Evolutionary conservation across 2,888 invertebrate species (phyloP).

Genomic region (Rhodophaea formosa): DNA sequence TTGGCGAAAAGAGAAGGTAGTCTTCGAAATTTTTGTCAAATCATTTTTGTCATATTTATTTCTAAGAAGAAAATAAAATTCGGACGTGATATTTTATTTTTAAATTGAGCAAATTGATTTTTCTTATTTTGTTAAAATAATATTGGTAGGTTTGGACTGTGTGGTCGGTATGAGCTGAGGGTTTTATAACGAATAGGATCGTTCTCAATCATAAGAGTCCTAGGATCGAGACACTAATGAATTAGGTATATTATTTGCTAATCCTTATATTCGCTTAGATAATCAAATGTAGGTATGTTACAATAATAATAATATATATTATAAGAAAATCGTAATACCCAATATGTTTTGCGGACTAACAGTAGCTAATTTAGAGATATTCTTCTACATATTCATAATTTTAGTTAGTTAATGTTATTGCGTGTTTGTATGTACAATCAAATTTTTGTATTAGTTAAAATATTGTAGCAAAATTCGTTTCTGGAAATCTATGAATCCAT

Average conservation of each 20-base stretch:
- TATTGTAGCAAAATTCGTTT: constrained; percentile 68
- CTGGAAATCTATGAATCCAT: constrained; percentile 32
- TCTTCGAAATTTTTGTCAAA: constrained; percentile 21
- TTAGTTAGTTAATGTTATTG: constrained; percentile 48
- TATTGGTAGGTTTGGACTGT: constrained; percentile 27
- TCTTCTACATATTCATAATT: constrained; percentile 51
- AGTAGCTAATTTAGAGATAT: constrained; percentile 59
- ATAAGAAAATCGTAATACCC: constrained; percentile 17
- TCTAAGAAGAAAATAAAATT: constrained; percentile 13
- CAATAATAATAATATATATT: constrained; percentile 7
- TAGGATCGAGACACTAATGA: not conserved
- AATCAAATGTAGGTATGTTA: constrained; percentile 9
- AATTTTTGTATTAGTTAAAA: constrained; percentile 65
- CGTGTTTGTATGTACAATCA: constrained; percentile 50
- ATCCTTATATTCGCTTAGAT: constrained; percentile 7
- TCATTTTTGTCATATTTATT: constrained; percentile 23
- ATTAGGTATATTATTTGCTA: not conserved
- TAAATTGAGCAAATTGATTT: constrained; percentile 17
- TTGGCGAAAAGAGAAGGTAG: constrained; percentile 21
- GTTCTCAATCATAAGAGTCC: not conserved
- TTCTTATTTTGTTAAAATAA: constrained; percentile 27
- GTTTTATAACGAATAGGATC: not conserved
- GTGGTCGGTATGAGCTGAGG: constrained; percentile 8
- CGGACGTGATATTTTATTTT: constrained; percentile 26
- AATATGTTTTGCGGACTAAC: constrained; percentile 39